Evolutionary conservation across 2,888 invertebrate species (phyloP).

Genomic region (Lasioglossum zephyrum): DNA sequence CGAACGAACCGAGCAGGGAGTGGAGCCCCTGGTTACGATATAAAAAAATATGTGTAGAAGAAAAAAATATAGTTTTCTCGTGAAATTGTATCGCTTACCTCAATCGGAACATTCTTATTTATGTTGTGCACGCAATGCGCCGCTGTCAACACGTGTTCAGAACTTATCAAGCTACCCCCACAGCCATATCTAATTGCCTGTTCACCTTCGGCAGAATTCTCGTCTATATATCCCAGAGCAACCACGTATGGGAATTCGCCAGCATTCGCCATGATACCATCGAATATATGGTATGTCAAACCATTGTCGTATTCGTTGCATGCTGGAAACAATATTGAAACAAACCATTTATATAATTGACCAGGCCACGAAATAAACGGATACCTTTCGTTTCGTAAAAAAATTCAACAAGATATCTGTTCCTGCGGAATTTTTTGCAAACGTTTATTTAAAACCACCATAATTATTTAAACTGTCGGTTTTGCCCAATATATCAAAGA

Average conservation of each 20-base stretch:
- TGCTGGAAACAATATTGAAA: slow-evolving; percentile 64
- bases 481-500: too few relatives aligned
- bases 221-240: slow-evolving; percentile 75
- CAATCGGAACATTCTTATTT: slow-evolving; percentile 71
- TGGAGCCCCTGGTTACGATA: not conserved
- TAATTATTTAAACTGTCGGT: too few relatives aligned
- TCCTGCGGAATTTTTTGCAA: too few relatives aligned
- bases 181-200: slow-evolving; percentile 73
- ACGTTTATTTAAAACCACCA: too few relatives aligned
- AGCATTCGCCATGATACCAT: slow-evolving; percentile 64
- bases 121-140: slow-evolving; percentile 80
- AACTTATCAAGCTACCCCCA: slow-evolving; percentile 79
- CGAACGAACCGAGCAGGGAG: too few relatives aligned
- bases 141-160: slow-evolving; percentile 77
- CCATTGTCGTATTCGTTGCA: slow-evolving; percentile 73
- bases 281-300: slow-evolving; percentile 69
- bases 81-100: slow-evolving; percentile 64
- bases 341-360: not conserved
- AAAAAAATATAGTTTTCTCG: not conserved
- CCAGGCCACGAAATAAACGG: too few relatives aligned
- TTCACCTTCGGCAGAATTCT: slow-evolving; percentile 36
- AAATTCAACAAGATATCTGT: too few relatives aligned
- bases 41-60: not conserved
- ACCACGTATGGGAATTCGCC: slow-evolving; percentile 79
- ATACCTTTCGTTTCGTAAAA: too few relatives aligned